These are phyloP conservation scores for Cecidostiba fungosa DNA, from an alignment of 2,888 invertebrate genomes.

Conservation along the genomic window DNA sequence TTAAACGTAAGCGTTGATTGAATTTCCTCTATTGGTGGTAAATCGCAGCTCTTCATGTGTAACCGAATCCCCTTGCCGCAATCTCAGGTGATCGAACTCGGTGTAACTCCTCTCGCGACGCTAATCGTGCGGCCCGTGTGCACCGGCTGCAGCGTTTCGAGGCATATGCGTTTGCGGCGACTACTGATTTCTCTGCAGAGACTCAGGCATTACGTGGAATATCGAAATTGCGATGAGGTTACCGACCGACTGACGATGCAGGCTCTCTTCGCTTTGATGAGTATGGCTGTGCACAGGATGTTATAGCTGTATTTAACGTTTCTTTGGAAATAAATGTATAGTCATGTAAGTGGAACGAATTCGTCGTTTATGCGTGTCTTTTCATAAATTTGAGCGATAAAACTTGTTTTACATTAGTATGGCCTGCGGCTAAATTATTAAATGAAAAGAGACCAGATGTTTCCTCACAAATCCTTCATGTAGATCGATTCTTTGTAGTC, in stretches of 20 bases:
- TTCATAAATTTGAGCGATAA: not conserved
- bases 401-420: not conserved
- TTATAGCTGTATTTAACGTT: no score
- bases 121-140: not conserved
- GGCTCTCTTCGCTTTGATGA: not conserved
- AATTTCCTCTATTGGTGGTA: conserved; percentile 27
- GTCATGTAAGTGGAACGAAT: no score
- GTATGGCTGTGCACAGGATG: not conserved
- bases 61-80: conserved; percentile 29
- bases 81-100: conserved; percentile 52
- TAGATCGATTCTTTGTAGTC: not conserved
- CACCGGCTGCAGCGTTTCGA: conserved; percentile 5
- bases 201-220: not conserved
- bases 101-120: not conserved
- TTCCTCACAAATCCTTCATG: not conserved
- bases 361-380: no score
- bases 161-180: not conserved
- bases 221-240: conserved; percentile 20
- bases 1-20: conserved; percentile 17
- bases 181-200: not conserved
- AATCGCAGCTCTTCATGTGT: conserved; percentile 31
- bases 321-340: no score
- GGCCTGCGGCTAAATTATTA: not conserved
- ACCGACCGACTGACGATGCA: not conserved
- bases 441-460: not conserved